phyloP scores from a whole-genome alignment of 2,113 vertebrate genomes.

The Urocolius indicus region DNA sequence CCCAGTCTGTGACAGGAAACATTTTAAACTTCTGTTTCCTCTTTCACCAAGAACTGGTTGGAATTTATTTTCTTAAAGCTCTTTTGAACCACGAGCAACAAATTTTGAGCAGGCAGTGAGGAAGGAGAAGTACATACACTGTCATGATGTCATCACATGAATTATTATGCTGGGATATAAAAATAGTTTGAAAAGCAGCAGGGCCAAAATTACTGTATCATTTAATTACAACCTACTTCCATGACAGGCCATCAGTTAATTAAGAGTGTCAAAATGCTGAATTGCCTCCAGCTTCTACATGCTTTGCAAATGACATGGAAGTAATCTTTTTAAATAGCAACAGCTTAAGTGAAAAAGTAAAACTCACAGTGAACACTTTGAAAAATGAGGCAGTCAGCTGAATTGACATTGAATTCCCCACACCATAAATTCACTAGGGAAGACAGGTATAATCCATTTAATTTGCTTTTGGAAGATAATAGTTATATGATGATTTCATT shows the following conservation, averaged over 20 bases:
- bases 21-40: not conserved
- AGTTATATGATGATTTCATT: not conserved
- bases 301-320: conserved; percentile 50
- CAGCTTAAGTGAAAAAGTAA: conserved; percentile 35
- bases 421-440: not conserved
- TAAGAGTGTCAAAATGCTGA: conserved; percentile 64
- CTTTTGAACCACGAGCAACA: not conserved
- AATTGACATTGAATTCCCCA: not conserved
- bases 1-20: not conserved
- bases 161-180: conserved; percentile 17
- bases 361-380: not conserved
- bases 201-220: conserved; percentile 33
- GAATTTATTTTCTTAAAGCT: conserved; percentile 27
- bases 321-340: conserved; percentile 54
- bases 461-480: conserved; percentile 4
- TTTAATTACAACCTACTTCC: conserved; percentile 60
- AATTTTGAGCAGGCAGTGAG: not conserved
- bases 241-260: conserved; percentile 57
- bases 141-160: conserved; percentile 22
- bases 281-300: conserved; percentile 48
- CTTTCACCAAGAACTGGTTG: not conserved
- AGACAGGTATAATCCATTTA: not conserved
- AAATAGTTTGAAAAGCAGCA: conserved; percentile 44
- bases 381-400: conserved; percentile 42
- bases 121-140: not conserved